phyloP scores from a whole-genome alignment of 2,888 invertebrate species.

The Hyposoter dolosus region DNA sequence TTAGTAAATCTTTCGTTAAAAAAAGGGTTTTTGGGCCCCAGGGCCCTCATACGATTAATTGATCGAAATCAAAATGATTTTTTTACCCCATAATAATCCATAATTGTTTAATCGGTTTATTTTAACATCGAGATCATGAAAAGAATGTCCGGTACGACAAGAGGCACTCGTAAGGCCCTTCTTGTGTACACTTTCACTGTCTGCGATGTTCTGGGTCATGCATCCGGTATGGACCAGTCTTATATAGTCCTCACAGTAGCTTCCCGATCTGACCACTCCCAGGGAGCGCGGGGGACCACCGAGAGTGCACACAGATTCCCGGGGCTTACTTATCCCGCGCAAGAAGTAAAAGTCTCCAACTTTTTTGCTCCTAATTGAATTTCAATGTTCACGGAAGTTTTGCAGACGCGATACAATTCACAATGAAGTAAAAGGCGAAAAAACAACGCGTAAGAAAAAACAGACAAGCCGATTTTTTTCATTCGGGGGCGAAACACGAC shows the following conservation, averaged over 20 bases:
- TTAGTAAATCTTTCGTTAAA: background rate
- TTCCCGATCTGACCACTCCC: constrained; percentile 73
- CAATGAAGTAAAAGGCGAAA: background rate
- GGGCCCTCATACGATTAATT: background rate
- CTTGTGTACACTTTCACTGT: constrained; percentile 82
- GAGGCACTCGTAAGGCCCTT: constrained; percentile 56
- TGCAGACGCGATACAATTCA: constrained; percentile 25
- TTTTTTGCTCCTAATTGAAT: constrained; percentile 67
- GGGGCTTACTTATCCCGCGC: background rate
- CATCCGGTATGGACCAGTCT: constrained; percentile 80
- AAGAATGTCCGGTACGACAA: constrained; percentile 29
- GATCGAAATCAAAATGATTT: background rate
- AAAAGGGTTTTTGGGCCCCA: background rate
- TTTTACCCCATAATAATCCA: constrained; percentile 50
- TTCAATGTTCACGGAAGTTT: constrained; percentile 55
- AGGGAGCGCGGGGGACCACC: constrained; percentile 67
- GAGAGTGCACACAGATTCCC: constrained; percentile 61
- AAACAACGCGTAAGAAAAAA: background rate
- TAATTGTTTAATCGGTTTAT: constrained; percentile 28
- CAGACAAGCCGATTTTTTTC: background rate
- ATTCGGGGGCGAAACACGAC: background rate
- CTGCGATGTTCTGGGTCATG: constrained; percentile 81
- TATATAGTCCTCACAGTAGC: constrained; percentile 76
- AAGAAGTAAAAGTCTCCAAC: constrained; percentile 73
- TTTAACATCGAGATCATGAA: constrained; percentile 17